Conservation (phyloP, 2,888 invertebrate species). For the Lasioglossum marginatum region DNA sequence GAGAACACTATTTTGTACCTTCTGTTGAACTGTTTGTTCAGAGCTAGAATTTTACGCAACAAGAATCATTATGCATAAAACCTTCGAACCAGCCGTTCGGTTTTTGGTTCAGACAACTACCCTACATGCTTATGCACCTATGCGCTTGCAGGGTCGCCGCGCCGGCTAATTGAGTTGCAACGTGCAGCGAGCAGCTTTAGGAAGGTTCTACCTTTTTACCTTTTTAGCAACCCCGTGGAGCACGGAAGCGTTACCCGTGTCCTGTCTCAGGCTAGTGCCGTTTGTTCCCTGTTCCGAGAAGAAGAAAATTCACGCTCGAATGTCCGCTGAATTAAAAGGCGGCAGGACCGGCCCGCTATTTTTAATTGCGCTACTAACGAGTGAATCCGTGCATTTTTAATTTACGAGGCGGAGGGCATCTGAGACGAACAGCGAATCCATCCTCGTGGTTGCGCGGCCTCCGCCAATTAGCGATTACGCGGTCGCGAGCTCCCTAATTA, state of each 20-base stretch:
- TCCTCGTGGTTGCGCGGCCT: neutral
- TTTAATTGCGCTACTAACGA: slow-evolving; percentile 49
- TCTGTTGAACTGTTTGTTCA: neutral
- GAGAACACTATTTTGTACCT: no score
- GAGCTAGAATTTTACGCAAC: no score
- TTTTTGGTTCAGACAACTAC: neutral
- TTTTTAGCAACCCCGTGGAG: neutral
- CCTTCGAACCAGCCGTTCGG: neutral
- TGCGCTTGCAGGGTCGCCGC: neutral
- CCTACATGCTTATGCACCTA: neutral
- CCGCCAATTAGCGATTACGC: slow-evolving; percentile 38
- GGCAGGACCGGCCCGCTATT: neutral
- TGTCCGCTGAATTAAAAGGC: slow-evolving; percentile 34
- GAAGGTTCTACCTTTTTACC: neutral
- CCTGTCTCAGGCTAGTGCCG: neutral
- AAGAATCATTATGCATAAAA: neutral
- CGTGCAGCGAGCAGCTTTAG: neutral
- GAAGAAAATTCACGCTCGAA: slow-evolving; percentile 18
- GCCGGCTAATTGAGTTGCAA: neutral
- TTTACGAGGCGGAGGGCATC: neutral
- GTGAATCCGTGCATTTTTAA: slow-evolving; percentile 40
- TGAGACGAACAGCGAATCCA: neutral
- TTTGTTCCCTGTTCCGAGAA: slow-evolving; percentile 5
- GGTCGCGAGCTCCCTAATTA: slow-evolving; percentile 5
- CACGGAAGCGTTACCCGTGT: neutral